Conservation (phyloP, 2,797 vertebrate genomes). For the Ibycter americanus region DNA sequence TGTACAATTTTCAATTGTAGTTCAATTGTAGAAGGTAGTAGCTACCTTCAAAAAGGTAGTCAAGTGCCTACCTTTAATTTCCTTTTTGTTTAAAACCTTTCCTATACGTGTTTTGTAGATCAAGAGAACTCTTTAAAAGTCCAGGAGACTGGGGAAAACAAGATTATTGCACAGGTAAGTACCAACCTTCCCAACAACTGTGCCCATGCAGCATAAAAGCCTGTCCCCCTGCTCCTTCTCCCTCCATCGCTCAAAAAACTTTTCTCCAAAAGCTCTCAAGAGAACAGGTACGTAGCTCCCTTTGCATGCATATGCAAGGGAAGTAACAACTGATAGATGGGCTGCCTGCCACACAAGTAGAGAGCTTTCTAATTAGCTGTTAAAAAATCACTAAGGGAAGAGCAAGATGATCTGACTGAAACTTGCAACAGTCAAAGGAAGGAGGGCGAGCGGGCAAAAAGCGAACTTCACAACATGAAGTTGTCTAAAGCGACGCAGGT, state of each 20-base stretch:
- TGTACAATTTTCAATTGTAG: too few relatives aligned
- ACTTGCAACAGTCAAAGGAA: background rate
- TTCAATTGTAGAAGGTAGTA: too few relatives aligned
- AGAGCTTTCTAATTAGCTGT: background rate
- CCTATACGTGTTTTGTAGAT: accelerated
- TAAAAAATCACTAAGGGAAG: background rate
- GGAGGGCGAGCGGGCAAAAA: too few relatives aligned
- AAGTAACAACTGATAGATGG: background rate
- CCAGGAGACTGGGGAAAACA: background rate
- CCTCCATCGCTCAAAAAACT: background rate
- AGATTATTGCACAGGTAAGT: background rate
- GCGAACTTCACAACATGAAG: accelerated
- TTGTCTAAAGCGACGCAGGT: accelerated
- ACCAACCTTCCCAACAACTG: background rate
- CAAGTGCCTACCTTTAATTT: background rate
- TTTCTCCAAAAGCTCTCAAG: background rate
- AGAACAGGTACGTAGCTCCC: accelerated
- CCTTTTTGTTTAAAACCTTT: background rate
- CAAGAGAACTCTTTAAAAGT: background rate
- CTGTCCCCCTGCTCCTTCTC: background rate
- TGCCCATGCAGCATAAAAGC: background rate
- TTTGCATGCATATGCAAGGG: accelerated
- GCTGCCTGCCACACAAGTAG: background rate
- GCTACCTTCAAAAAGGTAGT: too few relatives aligned
- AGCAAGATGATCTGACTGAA: too few relatives aligned